These are phyloP conservation scores for Axis porcinus DNA, from an alignment of 2,113 vertebrate species.

Conservation along the genomic window DNA sequence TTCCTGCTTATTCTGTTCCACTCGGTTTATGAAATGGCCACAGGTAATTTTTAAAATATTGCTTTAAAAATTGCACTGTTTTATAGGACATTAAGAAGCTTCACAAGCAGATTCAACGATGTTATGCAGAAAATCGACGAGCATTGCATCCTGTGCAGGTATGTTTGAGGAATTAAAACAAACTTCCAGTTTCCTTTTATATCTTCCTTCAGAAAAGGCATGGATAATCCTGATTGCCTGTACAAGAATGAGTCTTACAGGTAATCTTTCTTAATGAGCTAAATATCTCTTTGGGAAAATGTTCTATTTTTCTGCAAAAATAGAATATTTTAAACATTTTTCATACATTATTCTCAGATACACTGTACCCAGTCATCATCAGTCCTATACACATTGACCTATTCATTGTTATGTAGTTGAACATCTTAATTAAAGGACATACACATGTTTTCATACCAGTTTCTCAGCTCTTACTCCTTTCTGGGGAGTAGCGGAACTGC, in stretches of 20 bases:
- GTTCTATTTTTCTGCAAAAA: not conserved
- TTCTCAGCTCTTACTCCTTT: not conserved
- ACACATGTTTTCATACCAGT: not conserved
- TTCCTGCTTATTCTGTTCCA: not conserved
- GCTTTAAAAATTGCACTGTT: slow-evolving; percentile 24
- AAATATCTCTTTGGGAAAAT: not conserved
- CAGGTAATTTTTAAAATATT: slow-evolving; percentile 4
- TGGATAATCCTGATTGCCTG: not conserved
- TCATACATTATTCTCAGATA: not conserved
- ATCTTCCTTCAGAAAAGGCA: not conserved
- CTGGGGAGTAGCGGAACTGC: not conserved
- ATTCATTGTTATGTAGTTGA: not conserved
- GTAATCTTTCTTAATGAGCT: not conserved
- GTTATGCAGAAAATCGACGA: slow-evolving; percentile 95
- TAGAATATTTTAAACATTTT: not conserved
- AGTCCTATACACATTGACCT: not conserved
- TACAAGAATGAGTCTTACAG: not conserved
- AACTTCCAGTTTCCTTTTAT: not conserved
- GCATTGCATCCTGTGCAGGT: slow-evolving; percentile 93
- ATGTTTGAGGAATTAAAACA: slow-evolving; percentile 36
- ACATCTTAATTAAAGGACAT: not conserved
- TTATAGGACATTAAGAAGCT: slow-evolving; percentile 95
- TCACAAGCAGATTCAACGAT: slow-evolving; percentile 97
- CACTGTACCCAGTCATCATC: not conserved
- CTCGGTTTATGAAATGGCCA: not conserved